Conservation (phyloP, 1,140 invertebrate species). For the Pseudomyrmex dendroicus region DNA sequence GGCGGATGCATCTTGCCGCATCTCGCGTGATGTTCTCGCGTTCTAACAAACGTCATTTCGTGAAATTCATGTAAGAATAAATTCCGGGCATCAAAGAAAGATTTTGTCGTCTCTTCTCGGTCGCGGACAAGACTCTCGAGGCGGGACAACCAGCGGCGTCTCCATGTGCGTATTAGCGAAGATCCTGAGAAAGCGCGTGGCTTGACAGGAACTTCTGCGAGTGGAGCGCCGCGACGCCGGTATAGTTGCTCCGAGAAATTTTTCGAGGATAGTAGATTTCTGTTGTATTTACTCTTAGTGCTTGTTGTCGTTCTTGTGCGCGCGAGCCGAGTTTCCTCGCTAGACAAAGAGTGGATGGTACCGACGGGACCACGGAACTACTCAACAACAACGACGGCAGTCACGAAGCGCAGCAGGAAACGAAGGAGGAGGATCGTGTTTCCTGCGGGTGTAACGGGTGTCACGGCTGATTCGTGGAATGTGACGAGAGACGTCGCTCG, state of each 20-base stretch:
- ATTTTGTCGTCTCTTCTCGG: not conserved
- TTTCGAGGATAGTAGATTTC: not conserved
- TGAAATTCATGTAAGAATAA: not conserved
- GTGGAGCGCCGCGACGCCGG: conserved; percentile 26
- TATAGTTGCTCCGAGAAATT: not conserved
- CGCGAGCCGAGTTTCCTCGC: not conserved
- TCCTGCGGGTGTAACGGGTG: conserved; percentile 51
- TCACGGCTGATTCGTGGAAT: conserved; percentile 65
- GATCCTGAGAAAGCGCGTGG: conserved; percentile 21
- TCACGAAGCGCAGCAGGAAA: not conserved
- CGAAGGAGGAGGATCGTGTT: conserved; percentile 43
- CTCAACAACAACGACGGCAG: conserved; percentile 22
- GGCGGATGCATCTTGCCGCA: conserved; percentile 32
- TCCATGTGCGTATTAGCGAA: conserved; percentile 15
- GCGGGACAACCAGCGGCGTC: not conserved
- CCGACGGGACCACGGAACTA: conserved; percentile 9
- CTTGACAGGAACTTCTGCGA: conserved; percentile 19
- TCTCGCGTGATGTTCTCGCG: not conserved
- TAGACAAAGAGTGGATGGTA: conserved; percentile 51
- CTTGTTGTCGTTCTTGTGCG: not conserved
- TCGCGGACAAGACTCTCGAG: not conserved
- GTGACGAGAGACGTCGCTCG: conserved; percentile 63
- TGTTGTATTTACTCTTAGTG: not conserved
- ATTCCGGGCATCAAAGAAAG: not conserved
- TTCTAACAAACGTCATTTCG: not conserved